Conservation (phyloP, 2,888 invertebrate species). For the Diaprepes abbreviatus region DNA sequence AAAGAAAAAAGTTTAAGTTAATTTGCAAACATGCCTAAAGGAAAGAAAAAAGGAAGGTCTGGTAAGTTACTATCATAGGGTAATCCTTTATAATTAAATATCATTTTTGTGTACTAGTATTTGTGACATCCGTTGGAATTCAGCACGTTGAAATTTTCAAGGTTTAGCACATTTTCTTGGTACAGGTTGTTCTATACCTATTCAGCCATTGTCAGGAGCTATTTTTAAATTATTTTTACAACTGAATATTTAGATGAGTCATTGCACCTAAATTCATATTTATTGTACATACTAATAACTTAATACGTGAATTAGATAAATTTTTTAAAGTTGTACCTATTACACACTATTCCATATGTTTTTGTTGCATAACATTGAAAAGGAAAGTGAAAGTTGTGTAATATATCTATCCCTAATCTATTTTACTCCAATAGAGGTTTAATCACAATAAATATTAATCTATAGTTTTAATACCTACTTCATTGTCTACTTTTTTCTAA, state of each 20-base stretch:
- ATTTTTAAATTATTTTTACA: conserved; percentile 24
- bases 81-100: too few species aligned
- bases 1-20: conserved; percentile 63
- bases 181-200: neutral
- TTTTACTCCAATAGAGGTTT: too few species aligned
- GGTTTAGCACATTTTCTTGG: neutral
- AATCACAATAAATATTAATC: too few species aligned
- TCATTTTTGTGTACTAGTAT: neutral
- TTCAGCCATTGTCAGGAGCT: conserved; percentile 11
- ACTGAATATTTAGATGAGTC: conserved; percentile 23
- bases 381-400: conserved; percentile 39
- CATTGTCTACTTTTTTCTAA: too few species aligned
- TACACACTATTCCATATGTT: conserved; percentile 33
- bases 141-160: conserved; percentile 14
- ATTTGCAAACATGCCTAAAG: conserved; percentile 79
- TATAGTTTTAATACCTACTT: too few species aligned
- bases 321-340: too few species aligned
- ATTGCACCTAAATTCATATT: conserved; percentile 15
- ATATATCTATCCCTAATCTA: too few species aligned
- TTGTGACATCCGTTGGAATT: neutral
- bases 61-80: too few species aligned
- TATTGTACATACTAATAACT: neutral
- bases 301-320: neutral
- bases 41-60: conserved; percentile 82
- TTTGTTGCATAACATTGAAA: conserved; percentile 33